These are phyloP conservation scores for Diaprepes abbreviatus DNA, from an alignment of 2,888 invertebrate genomes.

Conservation along the genomic window DNA sequence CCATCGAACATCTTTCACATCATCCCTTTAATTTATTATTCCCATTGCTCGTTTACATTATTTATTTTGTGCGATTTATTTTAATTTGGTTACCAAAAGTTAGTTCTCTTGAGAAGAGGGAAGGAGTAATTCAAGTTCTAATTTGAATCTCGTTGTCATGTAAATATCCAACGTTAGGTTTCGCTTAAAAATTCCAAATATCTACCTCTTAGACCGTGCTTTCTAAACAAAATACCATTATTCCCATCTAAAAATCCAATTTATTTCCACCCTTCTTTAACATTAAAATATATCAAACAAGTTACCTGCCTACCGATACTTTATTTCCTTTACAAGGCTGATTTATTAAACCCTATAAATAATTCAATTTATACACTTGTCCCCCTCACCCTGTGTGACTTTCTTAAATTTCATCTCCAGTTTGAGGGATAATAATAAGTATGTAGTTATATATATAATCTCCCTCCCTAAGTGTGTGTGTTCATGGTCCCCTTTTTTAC, in stretches of 20 bases:
- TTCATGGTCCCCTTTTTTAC: slow-evolving; percentile 44
- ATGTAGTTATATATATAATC: slow-evolving; percentile 47
- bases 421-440: slow-evolving; percentile 44
- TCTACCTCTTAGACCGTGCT: not conserved
- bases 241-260: slow-evolving; percentile 17
- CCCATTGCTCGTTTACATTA: not conserved
- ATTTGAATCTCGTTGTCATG: slow-evolving; percentile 16
- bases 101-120: slow-evolving; percentile 14
- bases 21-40: too few species aligned
- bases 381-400: slow-evolving; percentile 37
- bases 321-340: slow-evolving; percentile 35
- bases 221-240: slow-evolving; percentile 6
- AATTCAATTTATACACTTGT: slow-evolving; percentile 50
- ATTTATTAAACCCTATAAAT: slow-evolving; percentile 49
- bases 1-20: too few species aligned
- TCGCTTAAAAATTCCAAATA: not conserved
- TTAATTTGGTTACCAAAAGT: not conserved
- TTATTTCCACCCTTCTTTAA: slow-evolving; percentile 25
- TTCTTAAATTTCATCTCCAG: slow-evolving; percentile 48
- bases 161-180: not conserved
- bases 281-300: slow-evolving; percentile 34
- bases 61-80: not conserved
- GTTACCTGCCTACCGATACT: slow-evolving; percentile 45
- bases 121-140: not conserved
- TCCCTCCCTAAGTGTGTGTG: slow-evolving; percentile 41